phyloP scores from a whole-genome alignment of 1,140 invertebrate species.

The Calephelis virginiensis region DNA sequence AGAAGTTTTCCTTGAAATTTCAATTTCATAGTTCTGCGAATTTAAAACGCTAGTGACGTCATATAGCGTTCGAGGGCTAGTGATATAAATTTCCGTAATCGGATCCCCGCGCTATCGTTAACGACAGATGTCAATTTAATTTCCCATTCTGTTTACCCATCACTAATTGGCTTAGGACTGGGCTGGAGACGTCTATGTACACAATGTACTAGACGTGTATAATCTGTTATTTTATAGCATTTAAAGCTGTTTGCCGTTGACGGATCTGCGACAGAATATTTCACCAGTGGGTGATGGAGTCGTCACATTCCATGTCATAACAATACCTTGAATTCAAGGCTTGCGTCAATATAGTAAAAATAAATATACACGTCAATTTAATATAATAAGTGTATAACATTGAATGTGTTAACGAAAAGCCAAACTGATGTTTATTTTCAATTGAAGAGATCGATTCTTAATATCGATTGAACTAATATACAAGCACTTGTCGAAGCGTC shows the following conservation, averaged over 20 bases:
- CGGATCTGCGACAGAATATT: too few species aligned
- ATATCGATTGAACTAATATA: constrained; percentile 22
- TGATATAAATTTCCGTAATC: constrained; percentile 27
- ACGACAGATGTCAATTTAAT: constrained; percentile 51
- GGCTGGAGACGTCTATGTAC: neutral
- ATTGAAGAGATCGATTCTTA: constrained; percentile 21
- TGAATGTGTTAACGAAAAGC: constrained; percentile 21
- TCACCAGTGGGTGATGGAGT: too few species aligned
- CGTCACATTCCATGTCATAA: too few species aligned
- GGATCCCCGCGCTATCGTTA: constrained; percentile 27
- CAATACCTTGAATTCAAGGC: too few species aligned
- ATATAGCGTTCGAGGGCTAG: constrained; percentile 4
- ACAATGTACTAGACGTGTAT: neutral
- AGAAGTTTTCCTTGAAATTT: too few species aligned
- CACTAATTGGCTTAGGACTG: constrained; percentile 49
- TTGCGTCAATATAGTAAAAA: too few species aligned
- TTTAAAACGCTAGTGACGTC: neutral
- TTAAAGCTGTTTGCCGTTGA: too few species aligned
- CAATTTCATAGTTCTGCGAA: neutral
- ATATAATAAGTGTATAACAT: neutral
- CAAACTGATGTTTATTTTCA: constrained; percentile 15
- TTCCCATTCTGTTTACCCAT: constrained; percentile 44
- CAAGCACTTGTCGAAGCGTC: constrained; percentile 20
- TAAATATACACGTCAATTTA: too few species aligned
- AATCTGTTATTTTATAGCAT: neutral